A percentile compares a stretch with the other conserved stretches of the same genome.
These are phyloP conservation scores for Propithecus deckenii DNA, from an alignment of 2,797 vertebrate genomes.

Conservation along the genomic window DNA sequence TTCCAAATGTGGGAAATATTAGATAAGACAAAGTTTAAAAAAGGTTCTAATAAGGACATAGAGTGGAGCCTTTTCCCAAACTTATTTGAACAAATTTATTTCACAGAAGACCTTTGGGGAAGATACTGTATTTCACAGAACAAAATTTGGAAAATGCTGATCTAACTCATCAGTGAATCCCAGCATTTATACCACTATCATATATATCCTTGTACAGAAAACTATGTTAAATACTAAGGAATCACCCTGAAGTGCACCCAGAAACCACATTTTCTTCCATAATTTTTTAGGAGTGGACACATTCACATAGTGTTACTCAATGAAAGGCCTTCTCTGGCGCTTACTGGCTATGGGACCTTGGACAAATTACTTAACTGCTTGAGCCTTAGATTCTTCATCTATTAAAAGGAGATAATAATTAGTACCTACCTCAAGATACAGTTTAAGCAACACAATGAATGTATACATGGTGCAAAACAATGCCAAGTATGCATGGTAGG, in stretches of 20 bases:
- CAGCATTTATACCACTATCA: neutral
- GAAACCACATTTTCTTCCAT: neutral
- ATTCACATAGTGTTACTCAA: neutral
- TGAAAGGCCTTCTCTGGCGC: neutral
- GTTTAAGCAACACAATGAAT: neutral
- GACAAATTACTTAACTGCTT: neutral
- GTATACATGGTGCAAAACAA: neutral
- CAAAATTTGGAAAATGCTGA: neutral
- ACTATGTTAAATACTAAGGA: neutral
- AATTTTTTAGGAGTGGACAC: neutral
- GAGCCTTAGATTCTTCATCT: neutral
- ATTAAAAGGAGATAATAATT: constrained; percentile 6
- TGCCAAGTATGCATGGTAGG: neutral
- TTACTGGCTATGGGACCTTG: neutral
- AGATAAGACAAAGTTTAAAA: neutral
- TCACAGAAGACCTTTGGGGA: neutral
- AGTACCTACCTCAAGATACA: neutral
- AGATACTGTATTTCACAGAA: neutral
- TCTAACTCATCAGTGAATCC: neutral
- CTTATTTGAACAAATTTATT: constrained; percentile 6
- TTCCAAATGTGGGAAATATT: neutral
- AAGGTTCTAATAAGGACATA: neutral
- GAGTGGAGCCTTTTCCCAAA: neutral
- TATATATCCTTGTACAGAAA: neutral
- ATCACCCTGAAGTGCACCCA: neutral